Evolutionary conservation across 2,113 vertebrate species (phyloP).

Genomic region (Loxodonta africana): DNA sequence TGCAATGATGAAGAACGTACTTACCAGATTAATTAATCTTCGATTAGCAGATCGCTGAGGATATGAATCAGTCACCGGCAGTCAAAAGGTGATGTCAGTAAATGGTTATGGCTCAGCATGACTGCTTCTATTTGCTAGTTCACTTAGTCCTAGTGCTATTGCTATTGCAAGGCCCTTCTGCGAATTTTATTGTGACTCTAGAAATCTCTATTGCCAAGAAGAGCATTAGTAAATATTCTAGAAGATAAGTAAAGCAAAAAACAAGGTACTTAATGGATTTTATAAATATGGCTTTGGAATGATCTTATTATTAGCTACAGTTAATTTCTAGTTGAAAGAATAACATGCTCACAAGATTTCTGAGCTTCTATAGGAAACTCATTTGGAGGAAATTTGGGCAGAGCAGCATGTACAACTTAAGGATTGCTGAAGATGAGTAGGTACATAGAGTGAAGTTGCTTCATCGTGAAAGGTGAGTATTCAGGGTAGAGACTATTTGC

Average conservation of each 20-base stretch:
- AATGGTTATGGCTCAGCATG: neutral
- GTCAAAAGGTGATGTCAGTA: slow-evolving; percentile 61
- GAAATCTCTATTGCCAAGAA: slow-evolving; percentile 41
- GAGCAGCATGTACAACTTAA: neutral
- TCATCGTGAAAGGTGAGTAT: neutral
- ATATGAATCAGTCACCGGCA: slow-evolving; percentile 68
- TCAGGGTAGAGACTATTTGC: neutral
- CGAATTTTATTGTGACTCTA: slow-evolving; percentile 60
- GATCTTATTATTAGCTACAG: neutral
- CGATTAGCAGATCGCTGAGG: slow-evolving; percentile 53
- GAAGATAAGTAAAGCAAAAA: slow-evolving; percentile 41
- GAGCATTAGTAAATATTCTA: slow-evolving; percentile 57
- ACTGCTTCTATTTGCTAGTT: neutral
- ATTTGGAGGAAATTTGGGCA: slow-evolving; percentile 17
- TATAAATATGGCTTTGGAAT: slow-evolving; percentile 58
- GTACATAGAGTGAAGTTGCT: neutral
- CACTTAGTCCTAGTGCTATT: neutral
- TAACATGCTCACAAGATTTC: slow-evolving; percentile 39
- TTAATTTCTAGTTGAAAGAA: slow-evolving; percentile 56
- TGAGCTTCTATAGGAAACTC: slow-evolving; percentile 1
- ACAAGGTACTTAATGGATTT: slow-evolving; percentile 24
- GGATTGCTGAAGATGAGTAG: slow-evolving; percentile 30
- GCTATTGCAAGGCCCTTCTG: neutral
- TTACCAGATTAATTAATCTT: slow-evolving; percentile 51
- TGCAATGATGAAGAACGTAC: neutral